A percentile compares a stretch with the other conserved stretches of the same genome.
Evolutionary conservation across 1,140 invertebrate species (phyloP).

Genomic region (Zaprionus gabonicus): DNA sequence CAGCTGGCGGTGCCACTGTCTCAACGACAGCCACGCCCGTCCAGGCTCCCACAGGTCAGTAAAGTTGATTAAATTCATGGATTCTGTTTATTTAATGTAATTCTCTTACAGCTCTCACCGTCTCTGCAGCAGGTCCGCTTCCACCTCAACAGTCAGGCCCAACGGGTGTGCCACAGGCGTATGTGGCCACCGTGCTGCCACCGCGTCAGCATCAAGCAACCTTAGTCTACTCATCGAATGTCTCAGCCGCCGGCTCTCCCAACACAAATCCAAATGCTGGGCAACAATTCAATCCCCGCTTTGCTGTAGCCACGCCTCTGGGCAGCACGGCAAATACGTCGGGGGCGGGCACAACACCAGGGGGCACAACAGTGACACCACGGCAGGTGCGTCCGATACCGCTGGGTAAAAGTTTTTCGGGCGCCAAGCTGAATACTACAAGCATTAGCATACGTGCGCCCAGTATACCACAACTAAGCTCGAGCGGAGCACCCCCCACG

Average conservation of each 20-base stretch:
- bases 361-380: conserved; percentile 69
- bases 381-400: conserved; percentile 77
- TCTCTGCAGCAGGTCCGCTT: conserved; percentile 55
- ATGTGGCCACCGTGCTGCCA: conserved; percentile 80
- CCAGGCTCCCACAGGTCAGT: conserved; percentile 58
- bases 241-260: conserved; percentile 36
- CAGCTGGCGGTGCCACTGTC: conserved; percentile 57
- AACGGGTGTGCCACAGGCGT: conserved; percentile 68
- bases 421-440: conserved; percentile 75
- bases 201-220: conserved; percentile 82
- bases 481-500: conserved; percentile 57
- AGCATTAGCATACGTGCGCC: conserved; percentile 82
- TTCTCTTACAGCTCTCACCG: conserved; percentile 43
- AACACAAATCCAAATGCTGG: conserved; percentile 57
- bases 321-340: conserved; percentile 13
- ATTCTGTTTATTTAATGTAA: neutral
- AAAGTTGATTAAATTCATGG: neutral
- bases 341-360: conserved; percentile 56
- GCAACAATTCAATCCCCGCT: conserved; percentile 79
- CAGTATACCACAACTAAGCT: conserved; percentile 68
- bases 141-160: conserved; percentile 45
- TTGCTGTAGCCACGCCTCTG: conserved; percentile 75
- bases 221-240: conserved; percentile 79
- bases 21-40: conserved; percentile 63
- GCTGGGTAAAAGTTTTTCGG: conserved; percentile 70